Percentiles rank a stretch among this genome's conserved stretches.
Conservation (phyloP, 2,797 vertebrate species). For the Enteromius treurensis region DNA sequence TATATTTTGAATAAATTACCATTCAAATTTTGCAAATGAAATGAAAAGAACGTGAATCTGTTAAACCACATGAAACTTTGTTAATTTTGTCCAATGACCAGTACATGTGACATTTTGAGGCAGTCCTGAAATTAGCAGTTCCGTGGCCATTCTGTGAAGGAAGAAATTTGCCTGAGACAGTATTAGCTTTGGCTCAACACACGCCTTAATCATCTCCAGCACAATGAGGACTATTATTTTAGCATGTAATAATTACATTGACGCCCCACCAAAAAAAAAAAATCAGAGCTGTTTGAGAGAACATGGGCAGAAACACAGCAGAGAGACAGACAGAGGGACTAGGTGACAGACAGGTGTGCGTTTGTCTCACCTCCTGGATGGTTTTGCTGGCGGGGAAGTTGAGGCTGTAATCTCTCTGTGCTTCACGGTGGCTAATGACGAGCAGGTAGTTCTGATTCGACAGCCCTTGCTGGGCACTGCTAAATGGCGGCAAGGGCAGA, state of each 20-base stretch:
- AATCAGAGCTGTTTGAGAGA: background rate
- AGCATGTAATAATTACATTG: slow-evolving; percentile 27
- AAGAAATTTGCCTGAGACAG: background rate
- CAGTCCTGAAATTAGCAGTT: background rate
- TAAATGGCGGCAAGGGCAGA: slow-evolving; percentile 44
- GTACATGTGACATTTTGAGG: background rate
- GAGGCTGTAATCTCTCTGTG: slow-evolving; percentile 98
- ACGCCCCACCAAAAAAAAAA: slow-evolving; percentile 9
- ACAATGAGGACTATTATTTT: slow-evolving; percentile 35
- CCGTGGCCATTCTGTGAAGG: background rate
- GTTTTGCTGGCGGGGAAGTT: slow-evolving; percentile 99
- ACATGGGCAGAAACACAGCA: background rate
- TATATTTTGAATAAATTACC: background rate
- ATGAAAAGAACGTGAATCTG: background rate
- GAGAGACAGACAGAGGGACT: slow-evolving; percentile 57
- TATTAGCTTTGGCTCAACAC: slow-evolving; percentile 22
- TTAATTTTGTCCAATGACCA: too few species aligned
- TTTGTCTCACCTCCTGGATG: slow-evolving; percentile 93
- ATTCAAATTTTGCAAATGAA: background rate
- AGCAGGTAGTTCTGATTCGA: slow-evolving; percentile 99
- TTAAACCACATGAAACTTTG: background rate
- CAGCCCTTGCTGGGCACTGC: slow-evolving; percentile 93
- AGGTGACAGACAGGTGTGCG: slow-evolving; percentile 51
- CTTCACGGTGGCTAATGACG: slow-evolving; percentile 96
- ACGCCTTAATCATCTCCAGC: background rate